These are phyloP conservation scores for Amphipoea oculea DNA, from an alignment of 2,888 invertebrate genomes.

Conservation along the genomic window DNA sequence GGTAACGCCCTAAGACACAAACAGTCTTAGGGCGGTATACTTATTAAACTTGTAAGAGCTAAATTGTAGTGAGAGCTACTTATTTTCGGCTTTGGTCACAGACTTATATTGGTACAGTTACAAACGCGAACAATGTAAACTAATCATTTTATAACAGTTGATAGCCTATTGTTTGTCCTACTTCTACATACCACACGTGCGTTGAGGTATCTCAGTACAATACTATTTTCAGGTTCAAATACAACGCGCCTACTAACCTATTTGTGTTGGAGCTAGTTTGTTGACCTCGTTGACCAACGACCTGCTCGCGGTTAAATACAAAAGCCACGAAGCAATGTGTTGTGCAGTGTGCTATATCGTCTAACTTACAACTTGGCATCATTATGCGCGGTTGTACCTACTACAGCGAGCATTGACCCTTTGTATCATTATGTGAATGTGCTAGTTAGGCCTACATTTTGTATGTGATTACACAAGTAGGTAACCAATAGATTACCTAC, in stretches of 20 bases:
- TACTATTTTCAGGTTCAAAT: conserved; percentile 72
- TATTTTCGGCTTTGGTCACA: neutral
- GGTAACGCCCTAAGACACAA: too few species aligned
- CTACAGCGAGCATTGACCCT: conserved; percentile 50
- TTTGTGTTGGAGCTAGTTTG: conserved; percentile 78
- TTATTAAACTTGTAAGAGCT: neutral
- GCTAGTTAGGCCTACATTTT: conserved; percentile 32
- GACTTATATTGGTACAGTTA: neutral
- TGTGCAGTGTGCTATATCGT: conserved; percentile 59
- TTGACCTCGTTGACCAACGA: conserved; percentile 82
- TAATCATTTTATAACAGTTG: conserved; percentile 1
- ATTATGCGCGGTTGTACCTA: conserved; percentile 47
- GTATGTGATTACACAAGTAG: conserved; percentile 19
- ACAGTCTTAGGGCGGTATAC: neutral
- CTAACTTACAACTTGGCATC: conserved; percentile 57
- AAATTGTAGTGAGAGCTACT: neutral
- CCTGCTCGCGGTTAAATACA: conserved; percentile 74
- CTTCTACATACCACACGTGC: conserved; percentile 43
- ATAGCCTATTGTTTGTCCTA: conserved; percentile 35
- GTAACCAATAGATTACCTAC: neutral
- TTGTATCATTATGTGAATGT: conserved; percentile 41
- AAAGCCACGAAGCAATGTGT: conserved; percentile 68
- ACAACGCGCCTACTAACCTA: conserved; percentile 74
- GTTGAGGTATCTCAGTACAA: conserved; percentile 50
- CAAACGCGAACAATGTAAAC: neutral